Evolutionary conservation across 2,113 vertebrate genomes (phyloP), one percentile per base, ranked within the genome.

Genomic region (Arothron firmamentum): DNA sequence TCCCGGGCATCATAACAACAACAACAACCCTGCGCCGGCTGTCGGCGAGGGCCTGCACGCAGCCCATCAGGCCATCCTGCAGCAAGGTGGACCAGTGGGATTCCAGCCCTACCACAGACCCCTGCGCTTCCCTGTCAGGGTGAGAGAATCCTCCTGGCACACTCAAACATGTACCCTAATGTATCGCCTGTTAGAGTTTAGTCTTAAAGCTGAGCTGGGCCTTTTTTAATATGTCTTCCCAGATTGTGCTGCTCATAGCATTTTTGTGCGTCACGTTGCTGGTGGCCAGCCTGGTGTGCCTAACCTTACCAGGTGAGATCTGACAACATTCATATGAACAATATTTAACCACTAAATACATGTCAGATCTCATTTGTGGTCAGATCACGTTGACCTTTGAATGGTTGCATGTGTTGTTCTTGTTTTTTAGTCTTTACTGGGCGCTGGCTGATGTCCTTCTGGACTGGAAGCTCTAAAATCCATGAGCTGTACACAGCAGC

Each of bases 371-470:
- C 6, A 8, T 34, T 34, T 5, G 8, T 9, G 31, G 8, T 34
- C 31, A 4, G 5, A 34, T 34, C 6, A 8, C 31, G 6, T 34
- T 28, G 28, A 31, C 28, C 28, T 38, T 11, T 1, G 34, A 41
- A 38, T 41, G 2, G 9, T 31, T 20, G 6, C 41, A 1, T 10
- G 19, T 47, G 14, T 41, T 23, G 58, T 1, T 50, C 64, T 19
- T 65, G 1, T 56, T 6, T 79, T 77, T 16, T 79, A 99, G 97
- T 99, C 42, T 98, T 96, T 52, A 93, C 94, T 34, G 97, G 97
- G 10, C 95, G 97, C 52, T 99, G 95, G 95, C 75, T 99, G 59
- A 99, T 99, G 97, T 99, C 97, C 0, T 99, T 99, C 88, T 99
- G 97, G 97, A 99, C 95, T 9, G 97, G 96, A 61, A 94, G 88